Evolutionary conservation across 2,888 invertebrate genomes (phyloP), one percentile per base, ranked within the genome.

Genomic region (Amblyteles armatorius): DNA sequence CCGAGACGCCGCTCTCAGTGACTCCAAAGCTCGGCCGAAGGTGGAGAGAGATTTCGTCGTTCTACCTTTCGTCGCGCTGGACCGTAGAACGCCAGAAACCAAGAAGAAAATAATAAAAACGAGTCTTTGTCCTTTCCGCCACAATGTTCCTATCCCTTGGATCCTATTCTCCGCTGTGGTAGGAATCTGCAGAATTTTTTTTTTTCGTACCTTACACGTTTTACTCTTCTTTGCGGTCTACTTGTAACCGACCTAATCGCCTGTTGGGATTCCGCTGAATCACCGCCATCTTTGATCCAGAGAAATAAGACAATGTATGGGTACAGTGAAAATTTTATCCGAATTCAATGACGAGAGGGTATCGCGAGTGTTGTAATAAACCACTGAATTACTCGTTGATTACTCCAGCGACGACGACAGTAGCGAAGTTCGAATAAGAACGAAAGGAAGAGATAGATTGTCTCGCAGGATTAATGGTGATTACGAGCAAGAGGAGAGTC

Each of bases 41-140:
- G 48, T 33, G 11, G 33, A 57, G 72, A 40, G 63, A 44, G 48
- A 78, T 84, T 82, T 83, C 74, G 71, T 83, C 65, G 77, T 36
- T 78, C 77, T 77, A 48, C 65, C 71, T 71, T 74, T 33, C 79
- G 83, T 83, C 77, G 69, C 74, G 52, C 65, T 55, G 22, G 19
- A 48, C 50, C 44, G 60, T 57, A 72, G 83, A 52, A 81, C 67
- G 76, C 79, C 71, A 71, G 33, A 65, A 71, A 77, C 68, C 63
- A 77, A 82, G 57, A 74, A 68, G 60, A 74, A 78, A 79, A 76
- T 72, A 78, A 78, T 52, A 67, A 68, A 77, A 78, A 72, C 44
- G 52, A 68, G 26, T 82, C 83, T 85, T 85, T 83, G 79, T 83
- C 76, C 76, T 68, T 69, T 48, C 68, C 57, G 78, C 69, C 74